Evolutionary conservation across 2,797 vertebrate genomes (phyloP), one percentile per base, ranked within the genome.

Genomic region (Catamblyrhynchus diadema): DNA sequence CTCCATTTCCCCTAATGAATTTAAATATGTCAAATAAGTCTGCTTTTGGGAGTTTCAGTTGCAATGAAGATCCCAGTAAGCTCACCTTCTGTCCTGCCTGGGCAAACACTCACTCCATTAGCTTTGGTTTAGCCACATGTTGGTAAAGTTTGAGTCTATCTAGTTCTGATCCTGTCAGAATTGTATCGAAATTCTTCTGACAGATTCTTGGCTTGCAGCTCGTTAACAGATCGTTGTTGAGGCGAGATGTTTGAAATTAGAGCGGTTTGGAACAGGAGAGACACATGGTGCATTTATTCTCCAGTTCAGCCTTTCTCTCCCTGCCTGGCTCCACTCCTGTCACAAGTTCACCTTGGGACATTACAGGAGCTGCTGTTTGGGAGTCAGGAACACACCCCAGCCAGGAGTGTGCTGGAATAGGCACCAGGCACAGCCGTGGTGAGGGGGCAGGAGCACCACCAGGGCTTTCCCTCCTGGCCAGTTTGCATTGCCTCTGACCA

Each of bases 161-260:
- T 87, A 70, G 57, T 85, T 87, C 74, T 57, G 86, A 82, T 96
- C 83, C 71, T 71, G 92, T 92, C 94, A 95, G 92, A 91, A 88
- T 90, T 93, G 94, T 94, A 94, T 90, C 93, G 91, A 87, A 95
- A 89, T 94, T 73, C 79, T 91, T 56, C 88, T 95, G 95, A 94
- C 92, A 94, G 92, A 77, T 96, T 95, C 90, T 96, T 96, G 95
- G 96, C 96, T 90, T 35, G 75, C 75, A 74, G 81, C 30, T 87
- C 21, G 12, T 67, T 94, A 95, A 90, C 96, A 96, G 96, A 95
- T 95, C 92, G 92, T 62, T 61, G 90, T 73, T 87, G 95, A 95
- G 57, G 86, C 84, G 86, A 95, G 93, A 95, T 92, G 74, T 91
- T 95, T 92, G 95, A 95, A 94, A 95, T 93, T 57, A 59, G 92